Percentiles rank a stretch among this genome's conserved stretches.
Evolutionary conservation across 2,113 vertebrate species (phyloP).

Genomic region (Camelus dromedarius): DNA sequence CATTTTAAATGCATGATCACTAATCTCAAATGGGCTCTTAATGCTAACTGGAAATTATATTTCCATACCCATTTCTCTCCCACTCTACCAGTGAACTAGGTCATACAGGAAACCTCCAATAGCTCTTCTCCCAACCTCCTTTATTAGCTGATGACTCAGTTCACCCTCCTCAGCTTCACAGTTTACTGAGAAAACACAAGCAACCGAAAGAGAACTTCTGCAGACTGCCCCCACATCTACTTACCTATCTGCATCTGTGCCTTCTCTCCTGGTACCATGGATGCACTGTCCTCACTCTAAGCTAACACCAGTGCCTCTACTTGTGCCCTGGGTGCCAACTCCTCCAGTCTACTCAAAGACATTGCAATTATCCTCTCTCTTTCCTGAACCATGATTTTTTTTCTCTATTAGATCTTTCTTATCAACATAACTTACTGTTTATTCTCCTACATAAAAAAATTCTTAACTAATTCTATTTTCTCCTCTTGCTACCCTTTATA

Average conservation of each 20-base stretch:
- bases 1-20: slow-evolving; percentile 7
- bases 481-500: not conserved
- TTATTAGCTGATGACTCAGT: not conserved
- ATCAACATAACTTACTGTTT: not conserved
- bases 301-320: not conserved
- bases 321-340: not conserved
- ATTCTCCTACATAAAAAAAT: not conserved
- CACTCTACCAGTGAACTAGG: not conserved
- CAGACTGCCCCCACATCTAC: not conserved
- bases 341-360: not conserved
- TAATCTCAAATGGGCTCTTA: slow-evolving; percentile 42
- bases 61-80: not conserved
- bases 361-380: not conserved
- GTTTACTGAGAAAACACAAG: slow-evolving; percentile 36
- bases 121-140: not conserved
- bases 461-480: not conserved
- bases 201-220: not conserved
- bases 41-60: slow-evolving; percentile 39
- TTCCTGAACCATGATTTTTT: not conserved
- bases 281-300: not conserved
- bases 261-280: not conserved
- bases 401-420: not conserved
- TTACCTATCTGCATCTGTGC: not conserved
- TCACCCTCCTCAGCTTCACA: not conserved
- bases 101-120: not conserved